These are phyloP conservation scores for Virgularia gustaviana DNA, from an alignment of 92 coral and sea anemone genomes.

Conservation along the genomic window DNA sequence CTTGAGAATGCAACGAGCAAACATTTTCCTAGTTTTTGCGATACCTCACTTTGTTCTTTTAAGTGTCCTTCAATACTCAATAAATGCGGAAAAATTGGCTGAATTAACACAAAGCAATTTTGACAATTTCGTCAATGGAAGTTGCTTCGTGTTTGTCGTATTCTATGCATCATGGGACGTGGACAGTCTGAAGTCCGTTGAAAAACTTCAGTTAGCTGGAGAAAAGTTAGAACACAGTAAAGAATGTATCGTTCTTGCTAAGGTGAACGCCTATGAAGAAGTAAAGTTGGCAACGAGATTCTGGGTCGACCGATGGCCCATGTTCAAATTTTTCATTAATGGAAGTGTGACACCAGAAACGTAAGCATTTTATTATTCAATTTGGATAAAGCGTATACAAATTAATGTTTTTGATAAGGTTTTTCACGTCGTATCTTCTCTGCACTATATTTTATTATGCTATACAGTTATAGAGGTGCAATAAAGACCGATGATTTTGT, in stretches of 20 bases:
- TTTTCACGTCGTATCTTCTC: not conserved
- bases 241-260: constrained; percentile 62
- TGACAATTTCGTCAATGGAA: constrained; percentile 68
- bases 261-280: constrained; percentile 87
- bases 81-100: constrained; percentile 25
- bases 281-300: constrained; percentile 74
- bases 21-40: not conserved
- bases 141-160: constrained; percentile 81
- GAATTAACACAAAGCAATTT: constrained; percentile 55
- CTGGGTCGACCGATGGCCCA: constrained; percentile 88
- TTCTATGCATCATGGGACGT: constrained; percentile 92
- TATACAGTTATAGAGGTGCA: constrained; percentile 75
- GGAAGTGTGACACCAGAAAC: constrained; percentile 92
- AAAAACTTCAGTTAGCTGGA: constrained; percentile 57
- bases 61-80: not conserved
- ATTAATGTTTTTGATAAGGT: not conserved
- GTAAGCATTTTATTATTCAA: constrained; percentile 65
- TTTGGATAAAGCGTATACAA: not conserved
- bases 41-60: not conserved
- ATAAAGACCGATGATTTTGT: constrained; percentile 60
- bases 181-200: constrained; percentile 59
- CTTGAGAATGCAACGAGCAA: no score
- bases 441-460: no score
- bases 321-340: constrained; percentile 80
- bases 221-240: constrained; percentile 58